A percentile compares a stretch with the other conserved stretches of the same genome.
These are phyloP conservation scores for Acanthisitta chloris DNA, from an alignment of 2,113 vertebrate species.

Conservation along the genomic window DNA sequence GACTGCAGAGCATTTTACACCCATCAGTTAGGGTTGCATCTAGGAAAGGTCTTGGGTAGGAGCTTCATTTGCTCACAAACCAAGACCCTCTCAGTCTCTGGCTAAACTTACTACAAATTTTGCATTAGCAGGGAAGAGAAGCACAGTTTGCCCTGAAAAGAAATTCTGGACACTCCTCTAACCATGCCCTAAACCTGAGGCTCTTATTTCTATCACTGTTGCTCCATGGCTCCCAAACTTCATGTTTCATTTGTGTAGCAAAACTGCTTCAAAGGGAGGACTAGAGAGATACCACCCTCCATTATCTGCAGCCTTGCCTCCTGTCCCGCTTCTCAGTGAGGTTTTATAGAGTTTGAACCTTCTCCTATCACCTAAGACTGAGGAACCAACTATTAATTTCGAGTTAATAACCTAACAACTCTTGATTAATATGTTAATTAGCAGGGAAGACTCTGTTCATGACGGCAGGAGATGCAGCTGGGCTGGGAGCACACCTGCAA, in stretches of 20 bases:
- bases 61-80: neutral
- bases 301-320: neutral
- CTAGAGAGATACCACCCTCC: neutral
- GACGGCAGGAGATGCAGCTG: neutral
- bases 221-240: neutral
- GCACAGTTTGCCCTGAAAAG: neutral
- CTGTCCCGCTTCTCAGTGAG: neutral
- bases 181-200: neutral
- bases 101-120: neutral
- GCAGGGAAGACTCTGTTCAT: neutral
- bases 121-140: neutral
- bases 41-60: neutral
- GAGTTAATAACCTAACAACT: neutral
- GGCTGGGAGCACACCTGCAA: fast-evolving
- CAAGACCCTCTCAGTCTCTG: neutral
- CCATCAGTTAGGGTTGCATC: neutral
- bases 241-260: neutral
- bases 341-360: neutral
- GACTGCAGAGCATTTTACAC: neutral
- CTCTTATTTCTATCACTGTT: neutral
- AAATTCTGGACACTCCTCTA: neutral
- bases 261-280: neutral
- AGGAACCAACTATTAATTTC: neutral
- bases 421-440: neutral
- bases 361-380: neutral